These are phyloP conservation scores for Sympetrum striolatum DNA, from an alignment of 2,888 invertebrate genomes.

Conservation along the genomic window DNA sequence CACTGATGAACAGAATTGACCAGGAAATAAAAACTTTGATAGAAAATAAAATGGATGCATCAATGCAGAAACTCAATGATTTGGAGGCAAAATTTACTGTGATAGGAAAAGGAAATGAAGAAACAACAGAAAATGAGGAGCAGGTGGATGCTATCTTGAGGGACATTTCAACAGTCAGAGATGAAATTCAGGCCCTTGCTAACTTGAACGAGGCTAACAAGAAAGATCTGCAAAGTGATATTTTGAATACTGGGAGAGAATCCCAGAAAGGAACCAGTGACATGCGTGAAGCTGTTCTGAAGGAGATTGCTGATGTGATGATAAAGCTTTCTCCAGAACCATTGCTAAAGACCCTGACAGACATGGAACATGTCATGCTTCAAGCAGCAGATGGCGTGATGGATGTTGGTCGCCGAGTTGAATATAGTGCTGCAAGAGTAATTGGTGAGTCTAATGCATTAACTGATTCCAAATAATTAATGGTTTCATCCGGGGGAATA, in stretches of 20 bases:
- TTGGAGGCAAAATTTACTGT: background rate
- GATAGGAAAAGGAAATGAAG: background rate
- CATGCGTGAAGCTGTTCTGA: slow-evolving; percentile 60
- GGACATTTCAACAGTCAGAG: background rate
- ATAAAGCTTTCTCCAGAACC: slow-evolving; percentile 57
- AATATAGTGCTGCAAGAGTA: slow-evolving; percentile 84
- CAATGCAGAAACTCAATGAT: background rate
- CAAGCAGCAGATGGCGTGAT: slow-evolving; percentile 85
- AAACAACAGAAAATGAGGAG: background rate
- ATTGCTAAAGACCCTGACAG: slow-evolving; percentile 67
- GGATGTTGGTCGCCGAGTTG: slow-evolving; percentile 82
- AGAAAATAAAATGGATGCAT: background rate
- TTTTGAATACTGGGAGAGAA: slow-evolving; percentile 57
- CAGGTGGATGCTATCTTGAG: background rate
- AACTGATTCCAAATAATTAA: too few relatives aligned
- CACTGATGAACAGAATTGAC: background rate
- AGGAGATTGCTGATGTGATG: slow-evolving; percentile 60
- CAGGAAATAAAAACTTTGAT: background rate
- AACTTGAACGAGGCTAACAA: slow-evolving; percentile 52
- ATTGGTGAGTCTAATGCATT: slow-evolving; percentile 55
- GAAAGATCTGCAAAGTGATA: slow-evolving; percentile 55
- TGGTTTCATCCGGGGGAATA: too few relatives aligned
- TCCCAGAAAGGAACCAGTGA: slow-evolving; percentile 60
- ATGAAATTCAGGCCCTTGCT: background rate
- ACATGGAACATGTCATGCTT: slow-evolving; percentile 78